Evolutionary conservation across 2,113 vertebrate species (phyloP).

Genomic region (Cichladusa arquata): DNA sequence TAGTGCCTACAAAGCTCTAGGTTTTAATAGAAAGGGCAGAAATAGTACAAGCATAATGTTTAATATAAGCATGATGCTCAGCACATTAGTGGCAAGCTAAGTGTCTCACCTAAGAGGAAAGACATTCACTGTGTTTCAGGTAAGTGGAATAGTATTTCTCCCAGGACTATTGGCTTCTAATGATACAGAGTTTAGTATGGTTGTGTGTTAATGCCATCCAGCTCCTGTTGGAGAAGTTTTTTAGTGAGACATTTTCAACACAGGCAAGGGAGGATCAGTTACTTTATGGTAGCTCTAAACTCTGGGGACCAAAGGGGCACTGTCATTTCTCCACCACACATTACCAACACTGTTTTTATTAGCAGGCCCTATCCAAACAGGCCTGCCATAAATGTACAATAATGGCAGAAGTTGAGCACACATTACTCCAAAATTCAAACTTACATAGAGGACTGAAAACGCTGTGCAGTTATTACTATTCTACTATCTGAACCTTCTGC

Average conservation of each 20-base stretch:
- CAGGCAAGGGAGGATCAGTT: neutral
- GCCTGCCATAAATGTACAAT: neutral
- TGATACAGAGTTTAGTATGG: neutral
- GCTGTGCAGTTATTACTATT: neutral
- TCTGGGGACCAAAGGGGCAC: neutral
- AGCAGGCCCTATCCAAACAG: neutral
- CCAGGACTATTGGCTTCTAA: neutral
- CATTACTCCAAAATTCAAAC: neutral
- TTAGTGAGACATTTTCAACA: neutral
- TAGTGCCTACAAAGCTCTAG: slow-evolving; percentile 55
- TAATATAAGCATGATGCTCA: slow-evolving; percentile 50
- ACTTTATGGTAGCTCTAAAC: neutral
- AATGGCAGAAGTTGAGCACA: neutral
- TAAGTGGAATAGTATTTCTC: neutral
- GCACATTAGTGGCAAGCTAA: slow-evolving; percentile 24
- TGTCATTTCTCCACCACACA: neutral
- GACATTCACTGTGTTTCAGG: neutral
- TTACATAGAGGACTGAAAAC: neutral
- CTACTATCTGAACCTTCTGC: neutral
- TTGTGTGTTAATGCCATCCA: neutral
- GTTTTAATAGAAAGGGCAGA: slow-evolving; percentile 56
- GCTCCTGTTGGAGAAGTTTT: neutral
- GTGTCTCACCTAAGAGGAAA: slow-evolving; percentile 3
- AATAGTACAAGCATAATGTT: slow-evolving; percentile 35
- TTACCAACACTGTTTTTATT: neutral